These are phyloP conservation scores for Ichneumoninae sp. DNA, from an alignment of 2,888 invertebrate species.

Conservation along the genomic window DNA sequence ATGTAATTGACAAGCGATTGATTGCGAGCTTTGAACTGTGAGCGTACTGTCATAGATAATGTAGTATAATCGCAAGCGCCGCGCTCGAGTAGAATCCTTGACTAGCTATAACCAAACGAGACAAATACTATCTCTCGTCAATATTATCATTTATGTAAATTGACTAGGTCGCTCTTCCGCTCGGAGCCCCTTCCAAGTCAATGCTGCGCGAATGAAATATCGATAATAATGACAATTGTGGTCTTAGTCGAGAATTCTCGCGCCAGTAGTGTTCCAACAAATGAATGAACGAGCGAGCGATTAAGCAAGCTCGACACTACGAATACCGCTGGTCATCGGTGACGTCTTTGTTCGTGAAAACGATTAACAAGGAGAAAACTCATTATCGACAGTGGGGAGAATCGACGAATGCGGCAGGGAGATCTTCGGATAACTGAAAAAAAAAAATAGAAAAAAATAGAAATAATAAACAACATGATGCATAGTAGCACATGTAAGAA, in stretches of 20 bases:
- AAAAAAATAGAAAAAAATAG: slow-evolving; percentile 12
- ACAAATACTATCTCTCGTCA: not conserved
- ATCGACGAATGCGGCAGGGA: slow-evolving; percentile 2
- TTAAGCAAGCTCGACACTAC: slow-evolving; percentile 15
- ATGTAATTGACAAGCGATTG: not conserved
- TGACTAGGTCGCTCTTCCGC: not conserved
- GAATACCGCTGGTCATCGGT: not conserved
- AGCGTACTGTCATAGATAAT: slow-evolving; percentile 59
- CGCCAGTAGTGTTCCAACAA: slow-evolving; percentile 74
- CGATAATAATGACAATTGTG: not conserved
- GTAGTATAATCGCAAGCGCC: slow-evolving; percentile 74
- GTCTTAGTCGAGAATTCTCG: slow-evolving; percentile 79
- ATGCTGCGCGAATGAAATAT: slow-evolving; percentile 1
- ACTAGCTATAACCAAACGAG: slow-evolving; percentile 60
- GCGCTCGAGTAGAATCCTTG: slow-evolving; percentile 79
- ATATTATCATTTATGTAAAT: slow-evolving; percentile 9
- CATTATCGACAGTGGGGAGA: not conserved
- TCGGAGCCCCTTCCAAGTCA: not conserved
- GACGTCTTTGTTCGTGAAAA: slow-evolving; percentile 34
- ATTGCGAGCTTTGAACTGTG: slow-evolving; percentile 55
- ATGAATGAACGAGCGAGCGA: slow-evolving; percentile 17
- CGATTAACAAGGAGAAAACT: slow-evolving; percentile 27
- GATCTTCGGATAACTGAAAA: slow-evolving; percentile 13
- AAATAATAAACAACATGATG: slow-evolving; percentile 41
- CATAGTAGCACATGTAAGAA: slow-evolving; percentile 24